Evolutionary conservation across 2,113 vertebrate species (phyloP).

Genomic region (Mormyrus lacerda): DNA sequence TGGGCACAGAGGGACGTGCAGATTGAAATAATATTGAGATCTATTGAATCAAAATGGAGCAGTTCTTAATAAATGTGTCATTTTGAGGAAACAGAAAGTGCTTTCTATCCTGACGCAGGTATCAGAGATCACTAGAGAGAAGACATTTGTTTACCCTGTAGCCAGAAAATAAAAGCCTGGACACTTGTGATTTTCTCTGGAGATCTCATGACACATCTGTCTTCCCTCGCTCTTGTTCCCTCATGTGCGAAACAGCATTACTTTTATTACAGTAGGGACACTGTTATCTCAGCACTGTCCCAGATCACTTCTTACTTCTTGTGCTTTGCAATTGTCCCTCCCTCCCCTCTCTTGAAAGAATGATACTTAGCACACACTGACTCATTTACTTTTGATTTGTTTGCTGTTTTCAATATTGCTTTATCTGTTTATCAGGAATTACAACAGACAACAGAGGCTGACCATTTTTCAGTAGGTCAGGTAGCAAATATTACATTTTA

Average conservation of each 20-base stretch:
- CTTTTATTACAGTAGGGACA: slow-evolving; percentile 32
- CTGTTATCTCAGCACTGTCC: slow-evolving; percentile 18
- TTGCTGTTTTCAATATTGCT: not conserved
- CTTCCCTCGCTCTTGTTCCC: slow-evolving; percentile 16
- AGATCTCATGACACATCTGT: slow-evolving; percentile 22
- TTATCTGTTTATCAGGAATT: not conserved
- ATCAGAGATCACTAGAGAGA: slow-evolving; percentile 22
- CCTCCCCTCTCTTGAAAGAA: not conserved
- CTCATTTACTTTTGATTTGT: not conserved
- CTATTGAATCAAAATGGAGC: not conserved
- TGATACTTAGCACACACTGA: not conserved
- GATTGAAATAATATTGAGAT: not conserved
- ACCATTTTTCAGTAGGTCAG: not conserved
- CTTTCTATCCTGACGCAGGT: slow-evolving; percentile 20
- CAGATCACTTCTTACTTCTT: slow-evolving; percentile 24
- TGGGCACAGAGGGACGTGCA: not conserved
- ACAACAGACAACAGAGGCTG: not conserved
- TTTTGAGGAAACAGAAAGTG: slow-evolving; percentile 25
- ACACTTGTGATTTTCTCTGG: not conserved
- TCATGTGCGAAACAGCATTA: slow-evolving; percentile 24
- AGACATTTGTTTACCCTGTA: not conserved
- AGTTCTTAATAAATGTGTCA: slow-evolving; percentile 6
- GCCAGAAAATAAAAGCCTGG: slow-evolving; percentile 5
- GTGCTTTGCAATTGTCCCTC: not conserved
- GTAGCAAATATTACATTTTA: not conserved